Evolutionary conservation across 1,140 invertebrate species (phyloP), one percentile per base, ranked within the genome.

Genomic region (Fopius arisanus): DNA sequence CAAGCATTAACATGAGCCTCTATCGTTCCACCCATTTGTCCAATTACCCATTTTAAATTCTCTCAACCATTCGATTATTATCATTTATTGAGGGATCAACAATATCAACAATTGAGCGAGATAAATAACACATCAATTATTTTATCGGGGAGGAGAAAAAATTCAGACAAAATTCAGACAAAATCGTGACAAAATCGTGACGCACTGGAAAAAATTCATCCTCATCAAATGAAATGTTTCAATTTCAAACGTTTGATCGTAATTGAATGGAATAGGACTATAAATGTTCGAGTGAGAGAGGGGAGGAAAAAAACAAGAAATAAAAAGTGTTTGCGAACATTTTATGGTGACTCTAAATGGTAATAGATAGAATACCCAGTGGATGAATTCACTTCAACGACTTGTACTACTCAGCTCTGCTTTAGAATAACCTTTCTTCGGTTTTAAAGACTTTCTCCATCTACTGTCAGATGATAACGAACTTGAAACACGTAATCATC

Each of bases 401-500:
- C 16, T 51, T n/a, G 19, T 12, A 3, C 43, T 16, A 6, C 43
- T 19, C 6, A 19, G 19, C n/a, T 19, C 43, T 51, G 43, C 19
- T 51, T 51, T 21, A 16, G 43, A 51, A n/a, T 37, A 37, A 37
- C 43, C 19, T 51, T 51, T 51, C 43, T 59, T 59, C 23, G 54
- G 26, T 26, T 59, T 26, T 12, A 59, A 3, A 26, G 6, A 26
- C 5, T 59, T 59, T 26, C 54, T 59, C 54, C 23, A 59, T 59
- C 72, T 62, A 76, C 67, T 70, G 62, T 63, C 29, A 29, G 54
- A 73, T 70, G 77, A 78, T 78, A 78, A 78, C 77, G 62, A 78
- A 76, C 77, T 78, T 75, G 66, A 70, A 74, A 69, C 72, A 67
- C 75, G 74, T 78, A 74, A 74, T 67, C 72, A 6, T 59, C 54